Percentiles rank a stretch among this genome's conserved stretches.
phyloP scores from a whole-genome alignment of 2,797 vertebrate genomes.

The Acanthornis magna region DNA sequence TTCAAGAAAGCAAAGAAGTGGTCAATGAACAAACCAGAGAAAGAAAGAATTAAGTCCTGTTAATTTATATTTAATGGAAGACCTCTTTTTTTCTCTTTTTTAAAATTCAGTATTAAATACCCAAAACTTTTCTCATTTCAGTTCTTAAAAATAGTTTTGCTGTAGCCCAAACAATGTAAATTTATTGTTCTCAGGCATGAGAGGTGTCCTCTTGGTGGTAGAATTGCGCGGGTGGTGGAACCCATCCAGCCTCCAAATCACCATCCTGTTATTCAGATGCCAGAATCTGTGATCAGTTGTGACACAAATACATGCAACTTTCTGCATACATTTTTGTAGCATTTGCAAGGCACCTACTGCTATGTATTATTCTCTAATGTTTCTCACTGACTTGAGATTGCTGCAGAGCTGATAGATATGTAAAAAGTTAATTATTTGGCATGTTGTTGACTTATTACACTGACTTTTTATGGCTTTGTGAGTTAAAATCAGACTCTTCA shows the following conservation, averaged over 20 bases:
- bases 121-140: neutral
- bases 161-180: constrained; percentile 28
- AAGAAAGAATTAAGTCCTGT: constrained; percentile 1
- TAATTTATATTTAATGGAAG: constrained; percentile 33
- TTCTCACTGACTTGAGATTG: neutral
- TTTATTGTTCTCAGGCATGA: constrained; percentile 35
- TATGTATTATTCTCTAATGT: neutral
- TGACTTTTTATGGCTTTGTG: neutral
- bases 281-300: neutral
- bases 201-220: neutral
- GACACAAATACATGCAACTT: neutral
- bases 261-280: neutral
- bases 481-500: neutral
- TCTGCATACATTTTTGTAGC: neutral
- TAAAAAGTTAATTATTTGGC: neutral
- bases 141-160: neutral
- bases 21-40: neutral
- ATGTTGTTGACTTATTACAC: neutral
- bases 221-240: neutral
- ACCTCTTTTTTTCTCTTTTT: neutral
- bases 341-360: neutral
- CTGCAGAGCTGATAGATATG: neutral
- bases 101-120: constrained; percentile 24
- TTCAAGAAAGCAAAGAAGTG: neutral
- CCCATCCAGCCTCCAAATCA: neutral